These are phyloP conservation scores for Gila robusta DNA, from an alignment of 2,797 vertebrate species.

Conservation along the genomic window DNA sequence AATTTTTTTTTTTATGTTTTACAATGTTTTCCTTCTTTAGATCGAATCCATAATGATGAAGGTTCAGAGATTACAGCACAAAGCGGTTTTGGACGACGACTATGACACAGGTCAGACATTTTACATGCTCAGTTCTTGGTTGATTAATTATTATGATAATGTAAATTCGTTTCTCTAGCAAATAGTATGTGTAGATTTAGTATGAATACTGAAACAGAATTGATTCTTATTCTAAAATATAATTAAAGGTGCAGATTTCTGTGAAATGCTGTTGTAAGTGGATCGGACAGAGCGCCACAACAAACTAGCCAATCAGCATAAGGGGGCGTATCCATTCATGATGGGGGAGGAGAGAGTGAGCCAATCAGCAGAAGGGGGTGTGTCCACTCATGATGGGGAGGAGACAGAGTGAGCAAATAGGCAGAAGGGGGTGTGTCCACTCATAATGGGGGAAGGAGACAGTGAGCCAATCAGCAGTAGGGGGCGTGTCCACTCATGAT, in stretches of 20 bases:
- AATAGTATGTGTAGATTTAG: not conserved
- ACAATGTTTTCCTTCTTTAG: constrained; percentile 69
- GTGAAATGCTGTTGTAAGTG: not conserved
- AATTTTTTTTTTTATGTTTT: not conserved
- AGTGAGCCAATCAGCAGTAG: no score
- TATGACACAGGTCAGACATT: constrained; percentile 86
- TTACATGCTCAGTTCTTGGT: not conserved
- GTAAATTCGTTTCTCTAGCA: not conserved
- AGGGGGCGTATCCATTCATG: no score
- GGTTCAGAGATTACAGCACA: constrained; percentile 88
- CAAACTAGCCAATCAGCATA: not conserved
- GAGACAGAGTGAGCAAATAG: no score
- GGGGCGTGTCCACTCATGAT: no score
- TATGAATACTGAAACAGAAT: not conserved
- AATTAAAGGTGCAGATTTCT: not conserved
- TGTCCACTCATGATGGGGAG: no score
- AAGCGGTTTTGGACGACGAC: constrained; percentile 86
- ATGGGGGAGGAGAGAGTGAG: no score
- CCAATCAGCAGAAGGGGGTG: no score
- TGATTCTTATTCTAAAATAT: not conserved
- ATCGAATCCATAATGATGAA: constrained; percentile 85
- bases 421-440: no score
- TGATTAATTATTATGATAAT: not conserved
- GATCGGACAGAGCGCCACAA: not conserved
- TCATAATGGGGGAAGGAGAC: no score